Evolutionary conservation across 2,797 vertebrate genomes (phyloP), one percentile per base, ranked within the genome.

Genomic region (Natrix natrix): DNA sequence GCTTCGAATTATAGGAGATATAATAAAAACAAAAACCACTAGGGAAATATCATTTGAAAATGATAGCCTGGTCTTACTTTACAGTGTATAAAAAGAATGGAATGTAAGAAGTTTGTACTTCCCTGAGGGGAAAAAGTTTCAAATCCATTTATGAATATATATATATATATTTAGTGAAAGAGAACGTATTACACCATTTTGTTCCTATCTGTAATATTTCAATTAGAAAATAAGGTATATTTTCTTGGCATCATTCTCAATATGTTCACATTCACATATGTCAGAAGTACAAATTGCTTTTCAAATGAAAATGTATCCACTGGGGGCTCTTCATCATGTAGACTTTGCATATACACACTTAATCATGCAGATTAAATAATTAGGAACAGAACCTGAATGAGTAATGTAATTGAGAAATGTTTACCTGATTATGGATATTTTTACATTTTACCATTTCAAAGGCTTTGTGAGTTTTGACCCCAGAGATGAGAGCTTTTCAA

Each of bases 311-410:
- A 83, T 60, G 91, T 20, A 89, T 92, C 37, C 54, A 87, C 90
- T 32, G 57, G n/a, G 14, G 14, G 4, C 20, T 74, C 37, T 92
- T 93, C 94, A 93, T 56, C 32, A 2, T 0, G 0, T 90, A 74
- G 54, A 55, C n/a, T 66, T 24, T 26, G 3, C 10, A 16, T 63
- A 14, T 4, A 90, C 5, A 90, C 28, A 0, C 0, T 32, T 60
- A 92, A 94, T 94, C 93, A 94, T 89, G 60, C 87, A 92, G 90
- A 86, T 94, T 94, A 92, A 86, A 59, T 91, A 91, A 93, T 93
- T 89, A 86, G 54, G 60, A 89, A 28, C 92, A 92, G 92, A 89
- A 89, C 52, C 24, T 24, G 60, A 90, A 63, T 14, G 1, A 94
- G 74, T 63, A 93, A 87, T 1, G 32, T 7, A 54, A 92, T 52